These are phyloP conservation scores for Platycnemis pennipes DNA, from an alignment of 2,888 invertebrate genomes.

Conservation along the genomic window DNA sequence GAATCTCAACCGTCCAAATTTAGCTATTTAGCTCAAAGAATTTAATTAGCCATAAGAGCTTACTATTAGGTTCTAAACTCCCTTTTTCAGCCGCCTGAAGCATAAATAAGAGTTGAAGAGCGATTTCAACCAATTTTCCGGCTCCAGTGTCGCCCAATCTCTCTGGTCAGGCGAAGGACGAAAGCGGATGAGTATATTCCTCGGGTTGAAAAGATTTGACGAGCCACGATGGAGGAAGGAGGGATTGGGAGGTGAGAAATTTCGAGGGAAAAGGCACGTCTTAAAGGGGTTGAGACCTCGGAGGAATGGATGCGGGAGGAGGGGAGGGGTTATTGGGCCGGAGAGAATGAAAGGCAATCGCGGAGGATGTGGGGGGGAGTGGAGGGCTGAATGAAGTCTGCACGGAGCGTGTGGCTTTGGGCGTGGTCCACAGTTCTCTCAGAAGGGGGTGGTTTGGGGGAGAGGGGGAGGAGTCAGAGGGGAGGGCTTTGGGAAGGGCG, in stretches of 20 bases:
- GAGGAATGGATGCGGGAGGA: neutral
- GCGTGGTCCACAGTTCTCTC: neutral
- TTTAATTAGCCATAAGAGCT: no score
- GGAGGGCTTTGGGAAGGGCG: neutral
- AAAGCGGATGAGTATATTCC: neutral
- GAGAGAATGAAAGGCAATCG: neutral
- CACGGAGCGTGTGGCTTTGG: slow-evolving; percentile 23
- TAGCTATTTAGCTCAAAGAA: no score
- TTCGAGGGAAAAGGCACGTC: neutral
- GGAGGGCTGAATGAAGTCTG: slow-evolving; percentile 50
- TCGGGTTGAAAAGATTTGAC: neutral
- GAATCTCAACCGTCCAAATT: no score
- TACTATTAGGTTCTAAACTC: no score
- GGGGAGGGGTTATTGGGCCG: neutral
- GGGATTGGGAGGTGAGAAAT: neutral
- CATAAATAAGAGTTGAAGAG: no score
- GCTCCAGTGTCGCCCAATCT: neutral
- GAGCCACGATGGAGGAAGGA: neutral
- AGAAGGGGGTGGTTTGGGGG: neutral
- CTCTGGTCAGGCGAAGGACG: neutral
- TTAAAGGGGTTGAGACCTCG: neutral
- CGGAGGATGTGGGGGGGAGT: neutral
- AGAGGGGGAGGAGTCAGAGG: no score
- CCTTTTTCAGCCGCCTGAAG: no score
- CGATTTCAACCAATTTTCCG: neutral